Conservation (phyloP, 2,888 invertebrate genomes). For the Drosophila setosimentum region DNA sequence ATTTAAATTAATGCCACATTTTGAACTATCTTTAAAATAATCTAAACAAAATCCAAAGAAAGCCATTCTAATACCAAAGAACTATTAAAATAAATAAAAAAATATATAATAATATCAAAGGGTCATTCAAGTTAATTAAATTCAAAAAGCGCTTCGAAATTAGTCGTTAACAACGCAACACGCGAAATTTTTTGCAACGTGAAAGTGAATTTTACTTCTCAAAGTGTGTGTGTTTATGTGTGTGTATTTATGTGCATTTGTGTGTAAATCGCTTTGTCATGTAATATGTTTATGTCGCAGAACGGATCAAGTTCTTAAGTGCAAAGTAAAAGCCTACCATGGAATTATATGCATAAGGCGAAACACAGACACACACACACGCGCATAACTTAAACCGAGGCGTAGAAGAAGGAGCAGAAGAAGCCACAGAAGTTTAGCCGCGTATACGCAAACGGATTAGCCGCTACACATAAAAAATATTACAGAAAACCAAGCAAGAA, state of each 20-base stretch:
- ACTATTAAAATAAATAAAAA: slow-evolving; percentile 14
- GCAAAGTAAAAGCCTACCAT: slow-evolving; percentile 73
- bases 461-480: slow-evolving; percentile 52
- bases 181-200: slow-evolving; percentile 17
- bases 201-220: slow-evolving; percentile 5
- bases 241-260: slow-evolving; percentile 12
- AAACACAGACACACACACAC: slow-evolving; percentile 64
- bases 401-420: slow-evolving; percentile 19
- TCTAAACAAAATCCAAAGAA: slow-evolving; percentile 9
- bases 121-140: slow-evolving; percentile 25
- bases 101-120: slow-evolving; percentile 3
- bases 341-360: slow-evolving; percentile 74
- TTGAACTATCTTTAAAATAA: slow-evolving; percentile 1
- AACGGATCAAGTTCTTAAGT: slow-evolving; percentile 74
- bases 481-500: slow-evolving; percentile 33
- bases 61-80: slow-evolving; percentile 9
- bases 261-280: slow-evolving; percentile 72
- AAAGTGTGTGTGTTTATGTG: slow-evolving; percentile 7
- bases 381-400: slow-evolving; percentile 40
- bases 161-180: slow-evolving; percentile 19
- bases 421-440: slow-evolving; percentile 53
- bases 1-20: background rate
- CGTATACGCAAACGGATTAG: slow-evolving; percentile 72
- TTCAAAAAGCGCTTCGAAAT: slow-evolving; percentile 24
- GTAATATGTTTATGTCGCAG: slow-evolving; percentile 70